phyloP scores from a whole-genome alignment of 2,888 invertebrate genomes.

The Toxonevra muliebris region DNA sequence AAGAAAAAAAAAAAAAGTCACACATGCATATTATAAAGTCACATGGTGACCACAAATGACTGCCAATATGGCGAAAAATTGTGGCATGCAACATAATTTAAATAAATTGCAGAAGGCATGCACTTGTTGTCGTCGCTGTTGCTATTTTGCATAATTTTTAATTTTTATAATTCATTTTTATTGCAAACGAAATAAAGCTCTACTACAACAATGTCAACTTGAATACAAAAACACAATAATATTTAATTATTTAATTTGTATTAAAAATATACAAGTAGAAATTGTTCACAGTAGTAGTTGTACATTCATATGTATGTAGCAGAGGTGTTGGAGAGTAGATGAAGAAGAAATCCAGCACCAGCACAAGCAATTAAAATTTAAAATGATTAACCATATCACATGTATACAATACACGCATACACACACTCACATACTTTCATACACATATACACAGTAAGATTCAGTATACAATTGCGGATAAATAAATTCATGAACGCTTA shows the following conservation, averaged over 20 bases:
- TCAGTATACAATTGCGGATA: too few relatives aligned
- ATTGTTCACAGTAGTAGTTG: too few relatives aligned
- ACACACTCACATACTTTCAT: constrained; percentile 14
- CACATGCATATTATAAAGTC: constrained; percentile 14
- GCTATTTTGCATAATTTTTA: neutral
- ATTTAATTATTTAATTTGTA: constrained; percentile 23
- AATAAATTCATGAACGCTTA: neutral
- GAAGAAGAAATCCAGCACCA: too few relatives aligned
- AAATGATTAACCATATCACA: constrained; percentile 34
- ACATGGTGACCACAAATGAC: constrained; percentile 18
- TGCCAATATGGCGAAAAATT: constrained; percentile 14
- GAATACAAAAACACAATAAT: neutral
- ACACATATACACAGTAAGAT: constrained; percentile 2
- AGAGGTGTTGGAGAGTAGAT: too few relatives aligned
- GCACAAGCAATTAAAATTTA: constrained; percentile 24
- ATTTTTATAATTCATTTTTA: neutral
- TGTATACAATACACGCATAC: neutral
- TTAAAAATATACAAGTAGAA: constrained; percentile 4
- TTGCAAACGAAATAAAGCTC: neutral
- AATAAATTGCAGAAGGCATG: neutral
- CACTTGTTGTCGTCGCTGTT: neutral
- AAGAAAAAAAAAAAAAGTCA: neutral
- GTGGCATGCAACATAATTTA: neutral
- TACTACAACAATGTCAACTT: neutral
- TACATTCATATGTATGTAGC: too few relatives aligned